Evolutionary conservation across 2,888 invertebrate species (phyloP).

Genomic region (Alentia gelatinosa): DNA sequence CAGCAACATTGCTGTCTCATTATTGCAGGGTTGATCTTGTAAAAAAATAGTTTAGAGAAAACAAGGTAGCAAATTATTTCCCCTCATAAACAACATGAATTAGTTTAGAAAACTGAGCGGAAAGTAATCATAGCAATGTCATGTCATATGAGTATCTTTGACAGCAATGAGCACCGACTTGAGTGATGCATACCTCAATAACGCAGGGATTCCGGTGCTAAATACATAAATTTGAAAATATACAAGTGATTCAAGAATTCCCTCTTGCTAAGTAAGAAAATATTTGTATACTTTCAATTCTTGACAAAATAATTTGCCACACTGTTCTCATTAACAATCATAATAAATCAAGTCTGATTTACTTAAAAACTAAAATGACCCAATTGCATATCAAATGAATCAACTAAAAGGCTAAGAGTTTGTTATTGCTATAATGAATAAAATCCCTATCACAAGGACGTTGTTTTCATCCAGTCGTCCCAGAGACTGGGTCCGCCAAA

Average conservation of each 20-base stretch:
- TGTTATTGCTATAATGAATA: conserved; percentile 34
- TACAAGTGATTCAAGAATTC: not conserved
- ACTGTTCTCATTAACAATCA: not conserved
- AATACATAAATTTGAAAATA: not conserved
- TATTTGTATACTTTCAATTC: not conserved
- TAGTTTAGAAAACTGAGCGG: not conserved
- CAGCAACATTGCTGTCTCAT: not conserved
- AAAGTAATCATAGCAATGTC: not conserved
- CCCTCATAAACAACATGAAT: not conserved
- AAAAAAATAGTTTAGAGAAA: not conserved
- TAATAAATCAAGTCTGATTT: not conserved
- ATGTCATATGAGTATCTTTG: conserved; percentile 8
- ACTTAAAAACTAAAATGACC: not conserved
- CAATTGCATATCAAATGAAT: not conserved
- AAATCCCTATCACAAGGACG: conserved; percentile 10
- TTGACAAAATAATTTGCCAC: not conserved
- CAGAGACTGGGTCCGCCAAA: too few species aligned
- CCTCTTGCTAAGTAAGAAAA: not conserved
- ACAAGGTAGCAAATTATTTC: too few species aligned
- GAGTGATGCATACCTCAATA: not conserved
- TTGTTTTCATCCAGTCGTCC: not conserved
- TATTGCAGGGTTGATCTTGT: not conserved
- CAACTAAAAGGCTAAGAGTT: not conserved
- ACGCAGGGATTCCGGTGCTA: not conserved
- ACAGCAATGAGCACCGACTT: not conserved